phyloP scores from a whole-genome alignment of 2,797 vertebrate genomes.

The Novumbra hubbsi region DNA sequence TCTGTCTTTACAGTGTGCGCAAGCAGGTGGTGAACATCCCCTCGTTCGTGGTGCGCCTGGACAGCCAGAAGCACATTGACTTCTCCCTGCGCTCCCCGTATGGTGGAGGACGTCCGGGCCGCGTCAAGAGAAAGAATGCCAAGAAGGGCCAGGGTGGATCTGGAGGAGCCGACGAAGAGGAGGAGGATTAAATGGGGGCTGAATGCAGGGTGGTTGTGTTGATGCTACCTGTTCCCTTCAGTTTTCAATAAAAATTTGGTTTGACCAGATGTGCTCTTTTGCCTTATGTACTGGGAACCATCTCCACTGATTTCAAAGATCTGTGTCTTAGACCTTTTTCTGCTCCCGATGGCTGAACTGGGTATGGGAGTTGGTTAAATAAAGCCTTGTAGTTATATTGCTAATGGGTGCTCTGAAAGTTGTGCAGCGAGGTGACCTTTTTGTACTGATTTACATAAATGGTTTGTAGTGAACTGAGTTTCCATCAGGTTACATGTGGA shows the following conservation, averaged over 20 bases:
- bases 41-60: conserved; percentile 91
- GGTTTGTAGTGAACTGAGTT: no score
- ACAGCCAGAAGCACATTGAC: conserved; percentile 96
- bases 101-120: conserved; percentile 87
- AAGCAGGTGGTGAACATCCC: conserved; percentile 97
- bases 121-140: conserved; percentile 94
- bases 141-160: conserved; percentile 91
- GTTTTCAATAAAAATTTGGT: conserved; percentile 71
- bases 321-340: no score
- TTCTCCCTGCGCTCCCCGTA: conserved; percentile 94
- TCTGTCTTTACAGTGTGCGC: conserved; percentile 75
- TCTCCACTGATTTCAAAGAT: no score
- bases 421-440: no score
- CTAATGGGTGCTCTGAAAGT: no score
- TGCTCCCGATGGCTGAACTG: no score
- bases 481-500: no score
- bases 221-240: conserved; percentile 41
- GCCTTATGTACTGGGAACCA: background rate
- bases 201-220: conserved; percentile 12
- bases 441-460: no score
- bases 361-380: no score
- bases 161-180: conserved; percentile 86
- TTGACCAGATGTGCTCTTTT: conserved; percentile 23
- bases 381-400: no score
- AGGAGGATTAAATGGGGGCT: conserved; percentile 82